Evolutionary conservation across 2,113 vertebrate genomes (phyloP), one percentile per base, ranked within the genome.

Genomic region (Chauna torquata): DNA sequence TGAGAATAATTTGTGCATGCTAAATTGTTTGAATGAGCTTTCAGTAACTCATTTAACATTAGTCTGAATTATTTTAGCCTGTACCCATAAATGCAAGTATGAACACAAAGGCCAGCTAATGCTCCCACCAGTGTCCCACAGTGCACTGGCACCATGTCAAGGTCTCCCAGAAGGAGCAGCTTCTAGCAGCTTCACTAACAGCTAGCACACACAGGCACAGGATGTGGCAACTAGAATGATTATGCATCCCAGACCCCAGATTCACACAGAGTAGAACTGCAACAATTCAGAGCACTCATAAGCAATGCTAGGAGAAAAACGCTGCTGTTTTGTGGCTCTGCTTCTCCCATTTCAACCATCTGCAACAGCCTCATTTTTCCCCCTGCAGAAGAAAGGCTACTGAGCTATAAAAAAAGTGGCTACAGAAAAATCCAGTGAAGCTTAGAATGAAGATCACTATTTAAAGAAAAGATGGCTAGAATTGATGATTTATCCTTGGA

Each of bases 21-120:
- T 61, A 36, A 47, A 82, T 36, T 75, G 64, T 47, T 59, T 3
- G 1, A 59, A 52, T 44, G 40, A 92, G 86, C 72, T 90, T 86
- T 96, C 94, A 95, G 64, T 78, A 96, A 92, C 71, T 88, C 74
- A 69, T 42, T 84, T 52, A 89, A 47, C 38, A 49, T 54, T 47
- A 42, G 40, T 36, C 64, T 36, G 42, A 94, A 78, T 77, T 84
- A 96, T 82, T 94, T 87, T 38, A 85, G 70, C 36, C 57, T 42
- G 52, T 62, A 40, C 74, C 69, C 72, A 81, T 52, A 88, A 88
- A 86, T 9, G 16, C 59, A 74, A 92, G 61, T 18, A 87, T 12
- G 54, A 92, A 85, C 34, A 94, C 69, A 91, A 88, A 86, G 30
- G 77, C 40, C 57, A 88, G 25, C n/a, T 19, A 84, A 64, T 10